Evolutionary conservation across 2,797 vertebrate species (phyloP), one percentile per base, ranked within the genome.

Genomic region (Harpagifer antarcticus): DNA sequence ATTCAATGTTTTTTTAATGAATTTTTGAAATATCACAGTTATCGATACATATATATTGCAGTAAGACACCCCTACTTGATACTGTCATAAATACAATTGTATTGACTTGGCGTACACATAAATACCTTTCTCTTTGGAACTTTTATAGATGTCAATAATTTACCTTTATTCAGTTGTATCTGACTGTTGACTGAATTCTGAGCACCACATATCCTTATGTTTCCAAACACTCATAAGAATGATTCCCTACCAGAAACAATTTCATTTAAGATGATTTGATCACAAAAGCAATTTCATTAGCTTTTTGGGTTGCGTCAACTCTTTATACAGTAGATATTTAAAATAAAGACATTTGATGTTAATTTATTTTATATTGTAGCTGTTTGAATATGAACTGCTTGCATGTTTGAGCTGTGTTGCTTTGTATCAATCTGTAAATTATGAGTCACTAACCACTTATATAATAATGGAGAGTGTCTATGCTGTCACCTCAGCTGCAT

Each of bases 401-500:
- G 16, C 33, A 61, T 57, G 52, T 63, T 59, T 49, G 17, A 23
- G 37, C 40, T 33, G 33, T 48, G 15, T 59, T 4, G 2, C 19
- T 3, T 0, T 64, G 9, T 42, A n/a, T 72, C 2, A 45, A n/a
- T 19, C 33, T 68, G 40, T 68, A 27, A 44, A 20, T 10, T 55
- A 9, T 13, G 13, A 53, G 1, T 33, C 5, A 64, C 53, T 63
- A 76, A 85, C 66, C 61, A 40, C 3, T 37, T 50, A 31, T 47
- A 48, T 33, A 17, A 27, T 45, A 68, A 58, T 1, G 1, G 5
- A 49, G 37, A 33, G 37, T 11, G 17, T 73, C 37, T 43, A 1
- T 45, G 68, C 59, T 81, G 87, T 72, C 13, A 72, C 57, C 70
- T 85, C 73, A 2, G 69, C 74, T 59, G 42, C 62, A 58, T 61